Evolutionary conservation across 2,888 invertebrate species (phyloP).

Genomic region (Pollenia angustigena): DNA sequence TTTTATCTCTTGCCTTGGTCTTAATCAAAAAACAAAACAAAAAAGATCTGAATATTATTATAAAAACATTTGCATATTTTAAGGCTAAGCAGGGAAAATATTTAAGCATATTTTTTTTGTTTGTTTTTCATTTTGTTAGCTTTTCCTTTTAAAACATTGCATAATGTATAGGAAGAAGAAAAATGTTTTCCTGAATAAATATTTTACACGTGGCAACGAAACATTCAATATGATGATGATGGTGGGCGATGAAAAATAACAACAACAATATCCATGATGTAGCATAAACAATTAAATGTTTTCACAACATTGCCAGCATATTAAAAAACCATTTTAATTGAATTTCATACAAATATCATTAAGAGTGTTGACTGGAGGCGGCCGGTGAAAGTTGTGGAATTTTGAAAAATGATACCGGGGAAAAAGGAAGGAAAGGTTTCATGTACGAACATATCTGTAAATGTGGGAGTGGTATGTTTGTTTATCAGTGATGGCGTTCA

Average conservation of each 20-base stretch:
- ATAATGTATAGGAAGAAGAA: neutral
- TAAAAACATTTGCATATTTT: constrained; percentile 46
- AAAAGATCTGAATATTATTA: constrained; percentile 24
- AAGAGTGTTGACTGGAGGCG: constrained; percentile 25
- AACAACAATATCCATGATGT: constrained; percentile 1
- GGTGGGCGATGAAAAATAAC: neutral
- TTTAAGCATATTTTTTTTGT: neutral
- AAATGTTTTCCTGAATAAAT: constrained; percentile 1
- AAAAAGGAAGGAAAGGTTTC: neutral
- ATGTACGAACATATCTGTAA: neutral
- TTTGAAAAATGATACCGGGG: constrained; percentile 6
- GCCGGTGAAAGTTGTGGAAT: neutral
- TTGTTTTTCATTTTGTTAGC: neutral
- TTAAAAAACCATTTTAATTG: constrained; percentile 58
- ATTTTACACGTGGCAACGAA: constrained; percentile 7
- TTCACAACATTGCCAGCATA: constrained; percentile 58
- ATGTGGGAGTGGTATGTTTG: neutral
- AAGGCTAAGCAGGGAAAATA: neutral
- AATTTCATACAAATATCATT: constrained; percentile 58
- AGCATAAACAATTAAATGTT: constrained; percentile 60
- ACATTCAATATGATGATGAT: neutral
- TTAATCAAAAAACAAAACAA: neutral
- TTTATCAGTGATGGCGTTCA: neutral
- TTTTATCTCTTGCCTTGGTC: neutral
- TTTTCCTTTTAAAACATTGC: neutral